Evolutionary conservation across 2,797 vertebrate species (phyloP), one percentile per base, ranked within the genome.

Genomic region (Sebastes wilsoni): DNA sequence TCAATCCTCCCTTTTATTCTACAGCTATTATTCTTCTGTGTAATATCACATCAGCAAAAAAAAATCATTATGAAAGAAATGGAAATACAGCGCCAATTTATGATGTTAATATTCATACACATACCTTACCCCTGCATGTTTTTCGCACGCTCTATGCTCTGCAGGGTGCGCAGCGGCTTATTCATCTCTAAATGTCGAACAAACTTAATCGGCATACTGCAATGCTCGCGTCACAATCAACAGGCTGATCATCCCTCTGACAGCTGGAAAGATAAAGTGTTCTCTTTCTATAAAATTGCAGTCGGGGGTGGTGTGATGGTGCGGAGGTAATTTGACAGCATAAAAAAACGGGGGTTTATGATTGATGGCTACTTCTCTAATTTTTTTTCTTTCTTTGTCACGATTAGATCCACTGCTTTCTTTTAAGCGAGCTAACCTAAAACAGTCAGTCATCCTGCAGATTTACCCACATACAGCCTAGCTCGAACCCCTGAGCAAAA

Each of bases 1-100:
- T 77, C 82, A 89, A 86, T 86, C 86, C 91, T 84, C 30, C 68
- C 69, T 83, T 88, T 91, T 88, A 87, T 90, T 86, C 85, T 67
- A 66, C 59, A 68, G 72, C 73, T 71, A 83, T 90, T 89, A 88
- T 91, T 83, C 80, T 74, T 27, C 65, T 84, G 72, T 58, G 59
- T 82, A 79, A 83, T 81, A 90, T 81, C 46, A 71, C 81, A 86
- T 86, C 42, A 73, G 72, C 46, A 20, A 30, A 84, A 80, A 76
- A 81, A 69, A 23, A 82, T 80, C 54, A 75, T 81, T 83, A 84
- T 70, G 61, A 81, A 72, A 81, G 58, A 78, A 84, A 88, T 76
- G 71, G 71, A 88, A 85, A 89, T 71, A 30, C 30, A 22, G 46
- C 4, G 10, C 34, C 60, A 77, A 85, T 85, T 79, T 77, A 67